Base-by-base conservation (phyloP, 2,888 invertebrate genomes). In the Campoplex capitator region DNA sequence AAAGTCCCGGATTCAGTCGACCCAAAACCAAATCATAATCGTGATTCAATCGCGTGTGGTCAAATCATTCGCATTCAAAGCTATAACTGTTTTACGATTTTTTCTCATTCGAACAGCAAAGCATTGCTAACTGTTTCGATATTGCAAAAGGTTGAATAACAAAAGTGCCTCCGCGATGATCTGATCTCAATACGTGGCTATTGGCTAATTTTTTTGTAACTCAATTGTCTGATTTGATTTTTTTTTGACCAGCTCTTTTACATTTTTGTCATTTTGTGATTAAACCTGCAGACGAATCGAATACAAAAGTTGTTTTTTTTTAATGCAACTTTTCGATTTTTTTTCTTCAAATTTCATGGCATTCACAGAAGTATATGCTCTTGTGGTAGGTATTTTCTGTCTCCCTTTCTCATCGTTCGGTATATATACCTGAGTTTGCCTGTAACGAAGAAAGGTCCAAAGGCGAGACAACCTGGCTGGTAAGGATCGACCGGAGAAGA, bases 391-490 rank as follows among this genome's bases (percentile, higher is more conserved):
- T 23, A 51, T 51, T 45, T 77, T 56, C 16, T 80, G 9, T 73
- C 45, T 70, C 28, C 58, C 28, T 32, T 3, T 42, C 18, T 56
- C 18, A 18, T 18, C 23, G 3, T 51, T 35, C 18, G 23, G 11
- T 23, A 32, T 54, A 32, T 54, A 73, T 82, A 82, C 82, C 82
- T 82, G 82, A 68, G 68, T 3, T 62, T 62, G 73, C 65, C 68
- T 77, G 51, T 58, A 65, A 13, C 51, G 28, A 76, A 75, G 75
- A 74, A 74, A 75, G 74, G 88, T 88, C 88, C 87, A 88, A 88
- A 84, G 68, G 75, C 88, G 82, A 85, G 88, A 87, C 74, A 81
- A 78, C 76, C 84, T 74, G 84, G 84, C 86, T 75, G 70, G 77
- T 84, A 77, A 73, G 77, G 83, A 86, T 88, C 85, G 68, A 51